phyloP scores from a whole-genome alignment of 1,140 invertebrate species.

The Leptinotarsa undecemlineata region DNA sequence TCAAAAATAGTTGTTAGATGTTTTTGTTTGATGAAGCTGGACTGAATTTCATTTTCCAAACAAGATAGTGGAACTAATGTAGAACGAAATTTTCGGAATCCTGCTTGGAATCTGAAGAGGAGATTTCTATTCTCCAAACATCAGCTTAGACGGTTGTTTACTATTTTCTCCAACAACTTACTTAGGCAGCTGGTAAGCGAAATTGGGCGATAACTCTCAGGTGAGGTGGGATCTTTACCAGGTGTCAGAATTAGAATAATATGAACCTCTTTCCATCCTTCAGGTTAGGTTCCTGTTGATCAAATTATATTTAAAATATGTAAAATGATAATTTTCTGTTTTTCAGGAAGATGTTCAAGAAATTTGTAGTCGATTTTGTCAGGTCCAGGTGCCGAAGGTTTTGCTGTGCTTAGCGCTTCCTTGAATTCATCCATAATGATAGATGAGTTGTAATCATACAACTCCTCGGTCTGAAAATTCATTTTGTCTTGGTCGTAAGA shows the following conservation, averaged over 20 bases:
- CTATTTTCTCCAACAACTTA: constrained; percentile 36
- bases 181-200: constrained; percentile 8
- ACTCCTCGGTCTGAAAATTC: neutral
- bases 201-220: constrained; percentile 34
- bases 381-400: neutral
- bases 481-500: neutral
- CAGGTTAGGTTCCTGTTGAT: constrained; percentile 24
- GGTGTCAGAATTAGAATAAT: constrained; percentile 27
- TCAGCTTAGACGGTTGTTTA: constrained; percentile 22
- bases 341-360: neutral
- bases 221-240: constrained; percentile 28
- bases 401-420: neutral
- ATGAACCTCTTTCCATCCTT: constrained; percentile 31
- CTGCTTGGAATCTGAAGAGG: neutral
- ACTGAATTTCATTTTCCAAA: neutral
- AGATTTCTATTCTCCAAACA: constrained; percentile 10
- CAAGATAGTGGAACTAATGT: neutral
- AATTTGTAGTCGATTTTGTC: neutral
- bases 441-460: neutral
- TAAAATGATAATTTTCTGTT: neutral
- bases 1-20: neutral
- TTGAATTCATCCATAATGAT: neutral
- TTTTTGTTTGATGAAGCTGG: neutral
- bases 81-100: neutral
- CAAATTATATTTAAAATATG: neutral